These are phyloP conservation scores for Chloromyia formosa DNA, from an alignment of 2,888 invertebrate species.

Conservation along the genomic window DNA sequence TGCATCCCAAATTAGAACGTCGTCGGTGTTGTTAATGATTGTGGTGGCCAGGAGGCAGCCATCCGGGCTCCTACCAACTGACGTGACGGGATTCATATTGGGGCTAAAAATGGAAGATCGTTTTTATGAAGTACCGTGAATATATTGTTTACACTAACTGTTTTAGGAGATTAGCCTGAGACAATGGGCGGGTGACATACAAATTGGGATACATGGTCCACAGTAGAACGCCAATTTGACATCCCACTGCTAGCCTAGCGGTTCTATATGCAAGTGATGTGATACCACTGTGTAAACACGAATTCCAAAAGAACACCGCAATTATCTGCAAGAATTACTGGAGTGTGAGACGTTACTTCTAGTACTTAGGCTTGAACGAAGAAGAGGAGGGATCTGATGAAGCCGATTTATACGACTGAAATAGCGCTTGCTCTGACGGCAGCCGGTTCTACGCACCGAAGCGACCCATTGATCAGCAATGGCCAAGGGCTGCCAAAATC, in stretches of 20 bases:
- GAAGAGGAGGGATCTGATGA: too few relatives aligned
- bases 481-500: too few relatives aligned
- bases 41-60: slow-evolving; percentile 82
- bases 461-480: too few relatives aligned
- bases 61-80: slow-evolving; percentile 84
- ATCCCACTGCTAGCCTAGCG: slow-evolving; percentile 87
- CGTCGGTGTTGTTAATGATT: slow-evolving; percentile 80
- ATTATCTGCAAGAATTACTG: too few relatives aligned
- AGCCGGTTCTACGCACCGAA: too few relatives aligned
- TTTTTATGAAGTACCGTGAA: not conserved
- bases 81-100: slow-evolving; percentile 83
- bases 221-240: slow-evolving; percentile 83
- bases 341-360: too few relatives aligned
- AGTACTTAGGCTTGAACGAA: too few relatives aligned
- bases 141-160: slow-evolving; percentile 62
- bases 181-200: slow-evolving; percentile 82
- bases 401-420: too few relatives aligned
- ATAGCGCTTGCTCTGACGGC: too few relatives aligned
- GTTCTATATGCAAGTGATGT: slow-evolving; percentile 79
- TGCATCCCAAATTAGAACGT: slow-evolving; percentile 88
- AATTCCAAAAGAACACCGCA: too few relatives aligned
- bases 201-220: slow-evolving; percentile 89
- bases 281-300: too few relatives aligned
- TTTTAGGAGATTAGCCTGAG: slow-evolving; percentile 77
- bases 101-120: slow-evolving; percentile 65